Base-by-base conservation (phyloP, 2,113 vertebrate genomes). In the Manacus vitellinus region DNA sequence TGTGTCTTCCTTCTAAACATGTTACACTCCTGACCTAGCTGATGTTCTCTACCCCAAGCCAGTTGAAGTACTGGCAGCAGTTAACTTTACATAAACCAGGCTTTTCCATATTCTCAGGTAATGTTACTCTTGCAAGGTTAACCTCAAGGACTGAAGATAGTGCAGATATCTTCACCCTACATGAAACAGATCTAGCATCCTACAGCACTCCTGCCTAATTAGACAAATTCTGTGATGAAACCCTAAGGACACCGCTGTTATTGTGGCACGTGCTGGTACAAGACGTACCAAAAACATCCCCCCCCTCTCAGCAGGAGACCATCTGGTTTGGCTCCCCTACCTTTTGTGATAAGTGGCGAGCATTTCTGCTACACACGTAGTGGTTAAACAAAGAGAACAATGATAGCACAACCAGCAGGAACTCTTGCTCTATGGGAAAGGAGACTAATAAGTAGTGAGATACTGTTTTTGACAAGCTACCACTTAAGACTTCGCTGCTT, bases 291-390 rank as follows among this genome's bases (percentile, higher is more conserved):
- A 74, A 73, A 84, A 39, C 9, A 62, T 35, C 3, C 20, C 52
- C 8, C 9, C 2, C 13, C 37, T 25, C 30, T 10, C 20, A 46
- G 49, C 27, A 87, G 39, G 15, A 77, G 23, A 37, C 7, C 35
- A 6, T 18, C 70, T 70, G 41, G 18, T 44, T 15, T 88, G 68
- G 15, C 22, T 58, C 71, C 22, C 10, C 5, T 46, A 46, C 8
- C 28, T 39, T 83, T 4, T 52, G 44, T 14, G 47, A 23, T 15
- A 27, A 66, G 28, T 4, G 11, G 70, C 23, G 47, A 56, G 41
- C 30, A 39, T 49, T 49, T 44, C n/a, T 55, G 37, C 23, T 37
- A 20, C 1, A 68, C 25, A 27, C 0, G 0, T 3, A 41, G 33
- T 0, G 54, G 59, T 66, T 80, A 43, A 88, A 82, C 70, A 84